A percentile compares a stretch with the other conserved stretches of the same genome.
phyloP scores from a whole-genome alignment of 1,140 invertebrate species.

The Ctenoplectra terminalis region DNA sequence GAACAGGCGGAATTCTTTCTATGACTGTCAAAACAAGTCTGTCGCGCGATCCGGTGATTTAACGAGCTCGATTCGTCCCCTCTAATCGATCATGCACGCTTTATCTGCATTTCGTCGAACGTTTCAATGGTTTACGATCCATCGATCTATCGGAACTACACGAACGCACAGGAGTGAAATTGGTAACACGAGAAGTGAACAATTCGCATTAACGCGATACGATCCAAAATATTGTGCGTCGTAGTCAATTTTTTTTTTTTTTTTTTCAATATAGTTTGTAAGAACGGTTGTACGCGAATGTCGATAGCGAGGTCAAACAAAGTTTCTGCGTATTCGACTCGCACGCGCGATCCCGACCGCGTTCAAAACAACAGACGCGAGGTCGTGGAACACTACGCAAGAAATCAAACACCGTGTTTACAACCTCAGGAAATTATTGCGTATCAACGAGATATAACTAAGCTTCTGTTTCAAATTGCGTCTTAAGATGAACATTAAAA shows the following conservation, averaged over 20 bases:
- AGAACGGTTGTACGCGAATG: not conserved
- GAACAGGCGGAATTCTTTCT: constrained; percentile 59
- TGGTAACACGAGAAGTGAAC: not conserved
- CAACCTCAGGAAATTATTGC: not conserved
- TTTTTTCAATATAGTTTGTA: not conserved
- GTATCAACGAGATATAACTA: no score
- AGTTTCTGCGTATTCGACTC: not conserved
- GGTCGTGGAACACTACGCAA: not conserved
- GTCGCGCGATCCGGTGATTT: constrained; percentile 11
- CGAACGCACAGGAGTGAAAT: not conserved
- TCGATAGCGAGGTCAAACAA: not conserved
- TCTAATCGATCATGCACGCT: constrained; percentile 18
- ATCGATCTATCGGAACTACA: not conserved
- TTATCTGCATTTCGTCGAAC: not conserved
- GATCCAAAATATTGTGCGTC: not conserved
- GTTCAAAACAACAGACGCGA: not conserved
- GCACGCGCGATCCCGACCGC: not conserved
- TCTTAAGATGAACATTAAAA: no score
- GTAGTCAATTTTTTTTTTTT: not conserved
- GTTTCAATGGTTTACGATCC: not conserved
- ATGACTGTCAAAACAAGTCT: constrained; percentile 56
- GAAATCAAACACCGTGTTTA: not conserved
- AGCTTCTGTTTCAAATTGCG: not conserved
- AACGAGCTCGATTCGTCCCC: constrained; percentile 16
- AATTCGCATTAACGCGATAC: not conserved